These are phyloP conservation scores for Cephonodes hylas DNA, from an alignment of 2,888 invertebrate genomes.

Conservation along the genomic window DNA sequence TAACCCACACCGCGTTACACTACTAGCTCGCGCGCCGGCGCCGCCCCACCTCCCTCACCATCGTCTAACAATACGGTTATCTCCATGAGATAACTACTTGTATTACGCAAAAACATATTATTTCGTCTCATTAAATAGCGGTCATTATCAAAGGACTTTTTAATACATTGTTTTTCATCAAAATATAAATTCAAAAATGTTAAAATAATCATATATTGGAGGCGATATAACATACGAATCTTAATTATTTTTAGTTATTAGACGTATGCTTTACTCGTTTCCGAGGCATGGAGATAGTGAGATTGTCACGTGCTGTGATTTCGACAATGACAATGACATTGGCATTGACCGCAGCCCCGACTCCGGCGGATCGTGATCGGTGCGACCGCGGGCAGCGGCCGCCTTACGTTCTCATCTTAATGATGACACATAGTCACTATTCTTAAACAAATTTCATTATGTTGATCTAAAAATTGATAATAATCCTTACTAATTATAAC, in stretches of 20 bases:
- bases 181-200: too few species aligned
- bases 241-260: too few species aligned
- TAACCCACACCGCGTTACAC: constrained; percentile 45
- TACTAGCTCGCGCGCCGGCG: constrained; percentile 16
- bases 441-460: background rate
- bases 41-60: constrained; percentile 14
- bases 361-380: constrained; percentile 24
- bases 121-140: background rate
- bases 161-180: too few species aligned
- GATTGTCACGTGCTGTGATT: constrained; percentile 35
- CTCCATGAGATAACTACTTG: constrained; percentile 21
- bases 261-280: background rate
- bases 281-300: background rate
- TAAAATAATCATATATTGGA: background rate
- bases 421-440: background rate
- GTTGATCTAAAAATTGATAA: background rate
- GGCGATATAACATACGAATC: too few species aligned
- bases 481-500: background rate
- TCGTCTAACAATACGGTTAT: constrained; percentile 26
- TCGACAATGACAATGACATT: constrained; percentile 69
- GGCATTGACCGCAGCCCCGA: constrained; percentile 52
- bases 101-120: constrained; percentile 22
- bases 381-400: constrained; percentile 15
- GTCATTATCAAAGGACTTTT: too few species aligned
- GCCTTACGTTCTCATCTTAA: constrained; percentile 16